Base-by-base conservation (phyloP, 2,113 vertebrate species). In the Strix aluco region DNA sequence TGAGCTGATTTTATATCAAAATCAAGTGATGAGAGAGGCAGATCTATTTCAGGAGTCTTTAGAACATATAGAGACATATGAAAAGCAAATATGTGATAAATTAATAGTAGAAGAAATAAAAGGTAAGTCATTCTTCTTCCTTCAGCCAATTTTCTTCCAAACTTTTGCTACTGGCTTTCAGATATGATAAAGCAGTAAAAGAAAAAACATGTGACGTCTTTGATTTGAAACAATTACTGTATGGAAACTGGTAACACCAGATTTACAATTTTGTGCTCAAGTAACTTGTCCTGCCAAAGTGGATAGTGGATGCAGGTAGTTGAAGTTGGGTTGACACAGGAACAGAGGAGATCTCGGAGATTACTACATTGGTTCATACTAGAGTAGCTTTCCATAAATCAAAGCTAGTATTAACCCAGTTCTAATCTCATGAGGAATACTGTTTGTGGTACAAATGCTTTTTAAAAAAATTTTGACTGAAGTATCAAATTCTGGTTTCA, bases 11-110 rank as follows among this genome's bases (percentile, higher is more conserved):
- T 63, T 98, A 36, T 98, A 98, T 94, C 98, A 98, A 92, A 98
- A 98, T 95, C 98, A 98, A 97, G 98, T 98, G 79, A 98, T 98
- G 98, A 97, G 98, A 97, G 98, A 98, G 81, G 98, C 98, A 96
- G 97, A 98, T 95, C 96, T 98, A 10, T 98, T 98, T 97, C 97
- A 98, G 81, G 98, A 98, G 83, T 98, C 98, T 90, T 95, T 98
- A 96, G 96, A 98, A 93, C 98, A 98, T 86, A 98, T 98, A 98
- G 97, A 98, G 96, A 98, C 93, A 10, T 98, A 98, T 29, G 98
- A 98, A 90, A 98, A 98, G 78, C 98, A 98, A 95, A 98, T 98
- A 97, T 98, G 98, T 96, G 98, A 98, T 97, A 98, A 98, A 94
- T 96, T 98, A 95, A 94, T 96, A 82, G 97, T 98, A 84, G 97